Evolutionary conservation across 2,888 invertebrate genomes (phyloP).

Genomic region (Pristionchus japonicus): DNA sequence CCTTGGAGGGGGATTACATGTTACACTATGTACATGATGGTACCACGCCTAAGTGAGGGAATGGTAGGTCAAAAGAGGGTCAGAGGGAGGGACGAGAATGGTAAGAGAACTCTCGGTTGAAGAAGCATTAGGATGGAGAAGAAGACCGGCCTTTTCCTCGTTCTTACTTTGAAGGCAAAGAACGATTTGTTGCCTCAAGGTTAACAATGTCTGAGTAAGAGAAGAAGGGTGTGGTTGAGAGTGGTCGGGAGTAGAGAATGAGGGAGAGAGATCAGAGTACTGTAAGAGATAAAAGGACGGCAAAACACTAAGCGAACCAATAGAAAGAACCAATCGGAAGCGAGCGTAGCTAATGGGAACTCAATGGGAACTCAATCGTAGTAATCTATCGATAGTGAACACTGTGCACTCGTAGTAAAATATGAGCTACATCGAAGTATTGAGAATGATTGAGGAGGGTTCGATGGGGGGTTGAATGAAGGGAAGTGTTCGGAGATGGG

Average conservation of each 20-base stretch:
- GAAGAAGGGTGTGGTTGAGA: slow-evolving; percentile 31
- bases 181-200: slow-evolving; percentile 29
- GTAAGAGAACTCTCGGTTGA: slow-evolving; percentile 23
- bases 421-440: neutral
- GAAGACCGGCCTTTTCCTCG: neutral
- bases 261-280: neutral
- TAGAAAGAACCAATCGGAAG: neutral
- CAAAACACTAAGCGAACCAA: neutral
- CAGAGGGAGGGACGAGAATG: slow-evolving; percentile 3
- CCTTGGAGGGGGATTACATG: slow-evolving; percentile 30
- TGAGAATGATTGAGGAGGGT: slow-evolving; percentile 8
- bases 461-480: neutral
- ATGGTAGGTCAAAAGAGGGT: slow-evolving; percentile 10
- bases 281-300: slow-evolving; percentile 18
- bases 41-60: neutral
- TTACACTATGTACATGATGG: neutral
- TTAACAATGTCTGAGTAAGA: slow-evolving; percentile 18
- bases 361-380: slow-evolving; percentile 3
- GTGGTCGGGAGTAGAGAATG: neutral
- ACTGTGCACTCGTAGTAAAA: neutral
- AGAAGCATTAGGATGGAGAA: slow-evolving; percentile 1
- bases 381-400: slow-evolving; percentile 15
- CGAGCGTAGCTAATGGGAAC: neutral
- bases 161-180: slow-evolving; percentile 3
- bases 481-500: slow-evolving; percentile 13